These are phyloP conservation scores for Hypomecis atomaria DNA, from an alignment of 2,888 invertebrate species.

Conservation along the genomic window DNA sequence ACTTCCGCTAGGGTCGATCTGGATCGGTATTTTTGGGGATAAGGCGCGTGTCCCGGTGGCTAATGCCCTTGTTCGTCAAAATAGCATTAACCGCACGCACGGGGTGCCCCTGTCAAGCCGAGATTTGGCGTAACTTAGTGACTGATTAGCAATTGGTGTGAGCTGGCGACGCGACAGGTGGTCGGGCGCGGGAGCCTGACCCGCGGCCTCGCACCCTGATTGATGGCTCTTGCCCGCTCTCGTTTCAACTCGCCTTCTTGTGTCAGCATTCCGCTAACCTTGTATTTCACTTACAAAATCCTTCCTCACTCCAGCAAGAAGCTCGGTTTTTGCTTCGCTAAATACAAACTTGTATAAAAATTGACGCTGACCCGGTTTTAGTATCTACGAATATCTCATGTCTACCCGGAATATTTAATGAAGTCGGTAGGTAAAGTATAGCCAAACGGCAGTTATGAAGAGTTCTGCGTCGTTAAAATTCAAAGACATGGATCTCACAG, in stretches of 20 bases:
- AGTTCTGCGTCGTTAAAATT: slow-evolving; percentile 28
- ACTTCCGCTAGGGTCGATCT: slow-evolving; percentile 27
- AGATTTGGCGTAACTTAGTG: slow-evolving; percentile 82
- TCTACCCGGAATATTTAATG: slow-evolving; percentile 4
- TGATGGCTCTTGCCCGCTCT: slow-evolving; percentile 52
- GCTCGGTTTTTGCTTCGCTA: slow-evolving; percentile 17
- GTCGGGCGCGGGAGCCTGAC: slow-evolving; percentile 69
- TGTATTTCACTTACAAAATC: slow-evolving; percentile 38
- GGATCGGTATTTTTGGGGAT: slow-evolving; percentile 49
- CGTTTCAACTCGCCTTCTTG: slow-evolving; percentile 61
- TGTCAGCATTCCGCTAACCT: slow-evolving; percentile 53
- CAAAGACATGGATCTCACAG: slow-evolving; percentile 43
- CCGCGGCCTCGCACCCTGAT: slow-evolving; percentile 62
- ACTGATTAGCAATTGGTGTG: slow-evolving; percentile 82
- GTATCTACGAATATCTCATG: slow-evolving; percentile 4
- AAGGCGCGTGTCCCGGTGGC: slow-evolving; percentile 54
- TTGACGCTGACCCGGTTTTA: slow-evolving; percentile 2
- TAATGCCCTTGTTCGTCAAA: slow-evolving; percentile 76
- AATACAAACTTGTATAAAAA: slow-evolving; percentile 23
- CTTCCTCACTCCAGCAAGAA: slow-evolving; percentile 22
- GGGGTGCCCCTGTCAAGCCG: slow-evolving; percentile 68
- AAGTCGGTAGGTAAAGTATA: slow-evolving; percentile 1
- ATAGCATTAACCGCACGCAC: slow-evolving; percentile 67
- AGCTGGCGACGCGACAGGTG: slow-evolving; percentile 79
- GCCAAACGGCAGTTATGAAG: neutral